Percentiles rank a stretch among this genome's conserved stretches.
Conservation (phyloP, 92 coral and sea anemone genomes). For the Bergia puertoricense region DNA sequence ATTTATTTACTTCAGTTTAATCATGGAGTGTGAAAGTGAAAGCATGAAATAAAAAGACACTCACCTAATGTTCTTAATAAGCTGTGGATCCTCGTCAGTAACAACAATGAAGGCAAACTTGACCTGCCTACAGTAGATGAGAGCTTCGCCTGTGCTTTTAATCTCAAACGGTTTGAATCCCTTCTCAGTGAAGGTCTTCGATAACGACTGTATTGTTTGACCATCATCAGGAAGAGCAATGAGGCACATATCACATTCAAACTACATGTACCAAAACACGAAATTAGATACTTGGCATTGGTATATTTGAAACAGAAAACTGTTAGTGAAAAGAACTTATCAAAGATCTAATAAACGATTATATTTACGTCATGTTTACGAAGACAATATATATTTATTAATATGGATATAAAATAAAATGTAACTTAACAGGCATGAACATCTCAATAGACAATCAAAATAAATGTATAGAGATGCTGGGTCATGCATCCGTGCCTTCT, state of each 20-base stretch:
- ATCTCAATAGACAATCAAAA: background rate
- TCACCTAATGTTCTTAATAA: slow-evolving; percentile 35
- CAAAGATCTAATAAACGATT: too few species aligned
- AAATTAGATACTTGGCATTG: background rate
- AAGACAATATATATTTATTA: background rate
- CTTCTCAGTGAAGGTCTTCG: slow-evolving; percentile 13
- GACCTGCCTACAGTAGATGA: slow-evolving; percentile 34
- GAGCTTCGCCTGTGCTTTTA: slow-evolving; percentile 30
- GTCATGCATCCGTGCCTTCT: background rate
- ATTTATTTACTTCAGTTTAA: too few species aligned
- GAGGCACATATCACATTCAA: slow-evolving; percentile 16
- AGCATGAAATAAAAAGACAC: background rate
- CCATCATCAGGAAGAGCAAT: slow-evolving; percentile 36
- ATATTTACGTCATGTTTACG: background rate
- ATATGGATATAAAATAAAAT: too few species aligned
- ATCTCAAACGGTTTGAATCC: slow-evolving; percentile 30
- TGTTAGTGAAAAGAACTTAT: background rate
- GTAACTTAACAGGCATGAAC: too few species aligned
- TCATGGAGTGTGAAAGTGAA: too few species aligned
- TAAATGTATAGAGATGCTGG: background rate
- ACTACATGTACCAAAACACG: background rate
- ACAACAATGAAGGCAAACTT: slow-evolving; percentile 38
- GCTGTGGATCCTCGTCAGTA: slow-evolving; percentile 41
- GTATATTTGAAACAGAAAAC: background rate
- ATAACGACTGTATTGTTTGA: slow-evolving; percentile 14